These are phyloP conservation scores for Coelopa pilipes DNA, from an alignment of 2,888 invertebrate genomes.

Conservation along the genomic window DNA sequence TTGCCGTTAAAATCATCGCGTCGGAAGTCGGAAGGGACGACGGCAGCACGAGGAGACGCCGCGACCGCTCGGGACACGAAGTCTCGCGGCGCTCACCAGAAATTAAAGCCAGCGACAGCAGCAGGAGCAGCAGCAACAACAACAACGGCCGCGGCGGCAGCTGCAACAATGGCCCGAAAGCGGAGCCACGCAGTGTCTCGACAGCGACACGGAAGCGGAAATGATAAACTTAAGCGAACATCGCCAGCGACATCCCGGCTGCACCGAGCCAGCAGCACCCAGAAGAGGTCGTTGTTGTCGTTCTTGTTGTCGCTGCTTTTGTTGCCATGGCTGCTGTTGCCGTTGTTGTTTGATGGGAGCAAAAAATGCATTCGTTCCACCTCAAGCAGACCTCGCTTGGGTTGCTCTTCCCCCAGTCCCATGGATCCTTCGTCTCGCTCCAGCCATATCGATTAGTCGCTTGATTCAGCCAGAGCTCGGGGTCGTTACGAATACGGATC, in stretches of 20 bases:
- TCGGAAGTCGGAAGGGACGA: not conserved
- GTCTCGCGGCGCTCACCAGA: not conserved
- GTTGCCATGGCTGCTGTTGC: no score
- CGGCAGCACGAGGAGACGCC: no score
- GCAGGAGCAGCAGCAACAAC: not conserved
- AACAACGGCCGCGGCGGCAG: not conserved
- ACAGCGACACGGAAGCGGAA: conserved; percentile 9
- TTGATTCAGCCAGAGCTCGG: no score
- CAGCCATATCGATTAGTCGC: no score
- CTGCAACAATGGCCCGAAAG: not conserved
- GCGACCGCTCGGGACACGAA: not conserved
- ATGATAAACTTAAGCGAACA: conserved; percentile 17
- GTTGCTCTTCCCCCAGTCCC: not conserved
- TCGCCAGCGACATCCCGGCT: not conserved
- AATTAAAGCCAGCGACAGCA: not conserved
- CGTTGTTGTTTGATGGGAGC: no score
- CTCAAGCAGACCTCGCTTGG: not conserved
- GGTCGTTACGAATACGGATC: no score
- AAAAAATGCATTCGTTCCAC: not conserved
- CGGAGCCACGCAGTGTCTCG: not conserved
- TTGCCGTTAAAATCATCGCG: conserved; percentile 5
- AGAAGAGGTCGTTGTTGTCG: not conserved
- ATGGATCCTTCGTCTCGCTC: not conserved
- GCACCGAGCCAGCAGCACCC: not conserved
- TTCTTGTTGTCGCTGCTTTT: no score